Percentiles rank a stretch among this genome's conserved stretches.
Evolutionary conservation across 2,797 vertebrate species (phyloP).

Genomic region (Lophotriccus pileatus): DNA sequence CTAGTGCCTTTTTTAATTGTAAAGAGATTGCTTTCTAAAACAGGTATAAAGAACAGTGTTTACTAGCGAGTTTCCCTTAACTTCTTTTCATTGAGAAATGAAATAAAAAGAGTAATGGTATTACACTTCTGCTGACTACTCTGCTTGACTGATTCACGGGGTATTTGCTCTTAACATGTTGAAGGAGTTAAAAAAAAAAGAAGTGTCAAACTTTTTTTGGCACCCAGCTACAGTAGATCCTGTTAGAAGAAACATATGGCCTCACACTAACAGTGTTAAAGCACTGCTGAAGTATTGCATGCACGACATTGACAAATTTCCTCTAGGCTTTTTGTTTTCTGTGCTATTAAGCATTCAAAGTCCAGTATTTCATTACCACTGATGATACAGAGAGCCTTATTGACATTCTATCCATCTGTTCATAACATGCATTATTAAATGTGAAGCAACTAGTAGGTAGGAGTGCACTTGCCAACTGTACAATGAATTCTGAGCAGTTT

Average conservation of each 20-base stretch:
- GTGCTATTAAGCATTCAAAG: slow-evolving; percentile 67
- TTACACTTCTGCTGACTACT: background rate
- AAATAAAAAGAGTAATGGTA: background rate
- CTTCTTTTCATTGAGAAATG: slow-evolving; percentile 28
- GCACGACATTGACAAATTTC: slow-evolving; percentile 63
- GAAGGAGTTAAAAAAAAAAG: slow-evolving; percentile 5
- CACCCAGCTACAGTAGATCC: slow-evolving; percentile 39
- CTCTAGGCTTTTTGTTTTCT: slow-evolving; percentile 65
- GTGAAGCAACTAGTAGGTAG: slow-evolving; percentile 70
- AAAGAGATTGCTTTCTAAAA: background rate
- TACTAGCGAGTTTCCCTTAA: background rate
- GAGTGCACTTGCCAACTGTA: slow-evolving; percentile 68
- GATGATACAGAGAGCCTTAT: slow-evolving; percentile 57
- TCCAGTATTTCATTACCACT: slow-evolving; percentile 66
- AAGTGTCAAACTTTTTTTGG: slow-evolving; percentile 33
- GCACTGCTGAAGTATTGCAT: slow-evolving; percentile 50
- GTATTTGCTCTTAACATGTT: slow-evolving; percentile 44
- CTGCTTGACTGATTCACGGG: background rate
- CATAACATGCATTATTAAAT: slow-evolving; percentile 71
- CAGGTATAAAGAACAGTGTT: background rate
- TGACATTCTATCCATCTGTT: slow-evolving; percentile 74
- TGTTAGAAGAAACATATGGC: slow-evolving; percentile 67
- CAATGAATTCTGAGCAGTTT: slow-evolving; percentile 63
- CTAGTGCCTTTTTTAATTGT: background rate
- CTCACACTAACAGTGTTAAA: slow-evolving; percentile 61